Conservation (phyloP, 1,140 invertebrate species). For the Sitodiplosis mosellana region DNA sequence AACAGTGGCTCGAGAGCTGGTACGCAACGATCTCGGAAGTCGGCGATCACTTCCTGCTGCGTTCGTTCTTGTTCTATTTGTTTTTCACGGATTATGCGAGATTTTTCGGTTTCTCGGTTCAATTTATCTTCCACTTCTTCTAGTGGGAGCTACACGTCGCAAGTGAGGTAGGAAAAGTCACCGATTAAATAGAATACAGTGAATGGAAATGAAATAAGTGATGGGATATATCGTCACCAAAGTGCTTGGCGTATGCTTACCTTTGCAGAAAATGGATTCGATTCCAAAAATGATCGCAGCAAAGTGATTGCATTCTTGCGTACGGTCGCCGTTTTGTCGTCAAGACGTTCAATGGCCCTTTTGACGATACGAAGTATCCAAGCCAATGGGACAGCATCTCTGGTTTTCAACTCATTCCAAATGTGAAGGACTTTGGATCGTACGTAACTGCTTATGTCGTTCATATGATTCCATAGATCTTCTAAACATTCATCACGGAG, state of each 20-base stretch:
- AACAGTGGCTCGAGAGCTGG: constrained; percentile 26
- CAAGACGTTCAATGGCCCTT: constrained; percentile 42
- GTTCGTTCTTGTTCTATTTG: constrained; percentile 24
- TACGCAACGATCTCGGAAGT: constrained; percentile 24
- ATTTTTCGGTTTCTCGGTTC: constrained; percentile 32
- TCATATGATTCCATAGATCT: constrained; percentile 57
- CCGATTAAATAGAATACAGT: constrained; percentile 2
- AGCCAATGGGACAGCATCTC: constrained; percentile 50
- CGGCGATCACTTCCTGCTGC: constrained; percentile 23
- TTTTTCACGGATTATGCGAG: constrained; percentile 35
- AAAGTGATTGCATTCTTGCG: constrained; percentile 60
- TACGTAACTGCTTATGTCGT: constrained; percentile 67
- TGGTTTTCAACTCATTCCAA: constrained; percentile 50
- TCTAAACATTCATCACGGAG: constrained; percentile 53
- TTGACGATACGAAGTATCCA: constrained; percentile 42
- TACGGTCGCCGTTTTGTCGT: constrained; percentile 59
- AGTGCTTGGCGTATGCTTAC: not conserved
- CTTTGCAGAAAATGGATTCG: constrained; percentile 49
- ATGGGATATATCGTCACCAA: no score
- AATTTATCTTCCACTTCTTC: constrained; percentile 35
- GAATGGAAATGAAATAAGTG: not conserved
- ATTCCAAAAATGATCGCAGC: constrained; percentile 51
- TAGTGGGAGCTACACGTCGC: constrained; percentile 37
- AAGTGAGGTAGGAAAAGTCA: no score
- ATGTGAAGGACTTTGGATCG: constrained; percentile 59